phyloP scores from a whole-genome alignment of 2,888 invertebrate genomes.

The Phlogophora meticulosa region DNA sequence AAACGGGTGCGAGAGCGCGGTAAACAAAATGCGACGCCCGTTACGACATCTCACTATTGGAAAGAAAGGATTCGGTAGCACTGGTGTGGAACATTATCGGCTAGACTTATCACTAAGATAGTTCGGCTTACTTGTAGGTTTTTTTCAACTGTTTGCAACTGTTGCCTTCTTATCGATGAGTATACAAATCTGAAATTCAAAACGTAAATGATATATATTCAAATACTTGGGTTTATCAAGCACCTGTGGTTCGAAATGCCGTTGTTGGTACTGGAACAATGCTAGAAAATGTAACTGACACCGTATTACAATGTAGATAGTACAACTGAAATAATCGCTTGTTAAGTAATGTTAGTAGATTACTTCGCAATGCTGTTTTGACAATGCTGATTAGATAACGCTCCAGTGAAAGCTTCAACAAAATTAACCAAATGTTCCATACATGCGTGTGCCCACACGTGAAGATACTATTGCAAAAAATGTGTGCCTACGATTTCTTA shows the following conservation, averaged over 20 bases:
- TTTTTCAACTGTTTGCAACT: conserved; percentile 4
- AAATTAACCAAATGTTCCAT: conserved; percentile 22
- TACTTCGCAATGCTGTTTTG: conserved; percentile 42
- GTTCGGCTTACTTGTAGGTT: background rate
- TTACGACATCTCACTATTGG: conserved; percentile 83
- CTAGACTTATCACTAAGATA: background rate
- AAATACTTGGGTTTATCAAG: conserved; percentile 4
- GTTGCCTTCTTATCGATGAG: conserved; percentile 5
- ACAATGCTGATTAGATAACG: conserved; percentile 65
- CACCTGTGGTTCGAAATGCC: background rate
- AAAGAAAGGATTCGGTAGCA: conserved; percentile 65
- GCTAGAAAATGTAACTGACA: conserved; percentile 15
- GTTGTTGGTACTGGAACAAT: conserved; percentile 3
- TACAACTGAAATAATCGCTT: conserved; percentile 43
- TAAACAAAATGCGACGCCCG: conserved; percentile 83
- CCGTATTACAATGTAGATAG: conserved; percentile 2
- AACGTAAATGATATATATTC: conserved; percentile 19
- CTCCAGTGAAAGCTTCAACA: conserved; percentile 24
- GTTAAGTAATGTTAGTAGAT: conserved; percentile 41
- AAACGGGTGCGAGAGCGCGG: conserved; percentile 83
- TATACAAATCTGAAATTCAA: conserved; percentile 26
- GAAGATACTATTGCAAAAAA: conserved; percentile 8
- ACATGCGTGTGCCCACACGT: background rate
- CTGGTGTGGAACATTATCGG: conserved; percentile 31
- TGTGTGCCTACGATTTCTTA: background rate